Percentiles rank a stretch among this genome's conserved stretches.
Evolutionary conservation across 2,113 vertebrate species (phyloP).

Genomic region (Antigone vipio): DNA sequence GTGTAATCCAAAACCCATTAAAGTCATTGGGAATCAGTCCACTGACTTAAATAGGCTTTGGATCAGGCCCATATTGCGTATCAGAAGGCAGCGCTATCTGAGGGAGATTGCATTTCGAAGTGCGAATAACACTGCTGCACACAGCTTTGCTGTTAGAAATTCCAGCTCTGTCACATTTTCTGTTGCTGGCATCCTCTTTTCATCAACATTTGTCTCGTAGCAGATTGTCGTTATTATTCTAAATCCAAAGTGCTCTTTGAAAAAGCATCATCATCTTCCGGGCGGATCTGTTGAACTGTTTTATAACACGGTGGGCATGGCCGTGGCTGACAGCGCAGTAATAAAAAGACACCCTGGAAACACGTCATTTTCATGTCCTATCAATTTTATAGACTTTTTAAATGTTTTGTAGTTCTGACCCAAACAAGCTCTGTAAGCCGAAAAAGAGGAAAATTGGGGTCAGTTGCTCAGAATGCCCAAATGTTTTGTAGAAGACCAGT

Average conservation of each 20-base stretch:
- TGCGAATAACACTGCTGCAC: conserved; percentile 12
- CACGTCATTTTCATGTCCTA: conserved; percentile 10
- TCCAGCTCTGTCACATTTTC: conserved; percentile 36
- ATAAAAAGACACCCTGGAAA: neutral
- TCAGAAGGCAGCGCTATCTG: neutral
- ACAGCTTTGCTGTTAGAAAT: conserved; percentile 41
- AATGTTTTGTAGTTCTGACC: conserved; percentile 16
- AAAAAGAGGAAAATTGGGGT: neutral
- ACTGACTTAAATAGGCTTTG: conserved; percentile 35
- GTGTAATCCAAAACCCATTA: conserved; percentile 53
- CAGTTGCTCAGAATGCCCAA: neutral
- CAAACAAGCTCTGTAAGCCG: neutral
- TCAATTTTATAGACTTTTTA: conserved; percentile 6
- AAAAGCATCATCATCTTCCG: neutral
- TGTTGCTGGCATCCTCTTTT: conserved; percentile 40
- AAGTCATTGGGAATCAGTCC: conserved; percentile 46
- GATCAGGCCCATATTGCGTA: conserved; percentile 2
- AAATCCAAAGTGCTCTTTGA: conserved; percentile 41
- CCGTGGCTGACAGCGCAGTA: neutral
- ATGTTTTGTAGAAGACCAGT: neutral
- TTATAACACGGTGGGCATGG: neutral
- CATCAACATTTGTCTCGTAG: conserved; percentile 59
- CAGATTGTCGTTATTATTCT: conserved; percentile 44
- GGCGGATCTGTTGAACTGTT: neutral
- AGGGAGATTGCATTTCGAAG: neutral